These are phyloP conservation scores for Steinernema hermaphroditum DNA, from an alignment of 2,888 invertebrate species.

Conservation along the genomic window DNA sequence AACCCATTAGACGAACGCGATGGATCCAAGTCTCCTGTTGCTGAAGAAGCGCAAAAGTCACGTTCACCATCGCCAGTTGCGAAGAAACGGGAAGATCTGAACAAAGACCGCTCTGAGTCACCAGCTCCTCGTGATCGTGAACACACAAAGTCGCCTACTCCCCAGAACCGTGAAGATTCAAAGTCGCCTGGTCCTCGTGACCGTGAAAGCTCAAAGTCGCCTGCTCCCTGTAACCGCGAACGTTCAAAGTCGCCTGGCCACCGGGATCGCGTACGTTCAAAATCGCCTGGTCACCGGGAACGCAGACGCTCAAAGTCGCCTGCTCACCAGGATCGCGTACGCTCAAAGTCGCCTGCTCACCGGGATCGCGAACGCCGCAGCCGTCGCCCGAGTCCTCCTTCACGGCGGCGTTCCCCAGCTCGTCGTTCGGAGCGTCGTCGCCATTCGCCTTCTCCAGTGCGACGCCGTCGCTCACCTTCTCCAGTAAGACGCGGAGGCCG, in stretches of 20 bases:
- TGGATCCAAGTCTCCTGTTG: not conserved
- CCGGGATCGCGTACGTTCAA: not conserved
- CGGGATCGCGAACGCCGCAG: not conserved
- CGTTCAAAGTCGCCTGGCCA: no score
- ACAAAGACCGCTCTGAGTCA: no score
- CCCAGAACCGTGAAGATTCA: not conserved
- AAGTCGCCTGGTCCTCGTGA: not conserved
- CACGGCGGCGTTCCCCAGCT: not conserved
- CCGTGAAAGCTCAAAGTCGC: not conserved
- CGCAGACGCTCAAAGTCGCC: not conserved
- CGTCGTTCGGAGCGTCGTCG: not conserved
- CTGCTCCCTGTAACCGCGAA: no score
- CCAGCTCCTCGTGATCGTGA: not conserved
- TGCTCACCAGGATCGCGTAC: not conserved
- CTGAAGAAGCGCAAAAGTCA: not conserved
- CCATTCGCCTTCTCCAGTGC: not conserved
- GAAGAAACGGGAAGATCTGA: no score
- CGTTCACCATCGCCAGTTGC: not conserved
- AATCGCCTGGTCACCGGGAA: not conserved
- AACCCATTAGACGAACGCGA: not conserved
- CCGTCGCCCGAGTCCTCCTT: conserved; percentile 12
- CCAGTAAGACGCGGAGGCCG: not conserved
- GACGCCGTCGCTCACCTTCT: not conserved
- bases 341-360: not conserved
- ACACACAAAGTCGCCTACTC: not conserved